These are phyloP conservation scores for Ricordea florida DNA, from an alignment of 92 coral and sea anemone species.

Conservation along the genomic window DNA sequence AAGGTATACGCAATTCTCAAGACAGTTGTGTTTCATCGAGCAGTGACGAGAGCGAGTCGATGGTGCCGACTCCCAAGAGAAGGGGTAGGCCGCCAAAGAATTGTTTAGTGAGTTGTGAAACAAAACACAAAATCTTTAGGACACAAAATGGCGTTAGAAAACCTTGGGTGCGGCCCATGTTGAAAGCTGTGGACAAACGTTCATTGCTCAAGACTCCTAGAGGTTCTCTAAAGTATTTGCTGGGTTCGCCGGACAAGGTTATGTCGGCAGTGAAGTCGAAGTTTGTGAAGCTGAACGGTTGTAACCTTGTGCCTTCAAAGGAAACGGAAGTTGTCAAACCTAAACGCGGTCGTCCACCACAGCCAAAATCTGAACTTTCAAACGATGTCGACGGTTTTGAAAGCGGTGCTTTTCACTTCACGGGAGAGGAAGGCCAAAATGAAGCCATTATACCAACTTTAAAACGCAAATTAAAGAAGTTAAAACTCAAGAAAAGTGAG, in stretches of 20 bases:
- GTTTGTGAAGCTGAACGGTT: slow-evolving; percentile 69
- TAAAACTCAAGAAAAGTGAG: slow-evolving; percentile 44
- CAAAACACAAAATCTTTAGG: slow-evolving; percentile 67
- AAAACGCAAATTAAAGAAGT: slow-evolving; percentile 68
- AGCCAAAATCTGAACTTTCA: slow-evolving; percentile 40
- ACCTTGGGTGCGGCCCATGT: slow-evolving; percentile 96
- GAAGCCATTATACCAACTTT: slow-evolving; percentile 7
- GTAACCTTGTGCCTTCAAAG: slow-evolving; percentile 50
- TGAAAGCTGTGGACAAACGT: slow-evolving; percentile 78
- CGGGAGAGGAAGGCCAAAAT: slow-evolving; percentile 68
- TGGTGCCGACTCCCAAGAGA: slow-evolving; percentile 63
- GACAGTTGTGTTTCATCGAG: slow-evolving; percentile 63
- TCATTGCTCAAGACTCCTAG: slow-evolving; percentile 65
- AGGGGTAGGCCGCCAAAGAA: slow-evolving; percentile 87
- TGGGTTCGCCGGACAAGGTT: slow-evolving; percentile 38
- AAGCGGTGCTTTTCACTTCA: slow-evolving; percentile 69
- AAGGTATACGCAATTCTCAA: slow-evolving; percentile 73
- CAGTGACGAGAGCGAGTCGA: slow-evolving; percentile 75
- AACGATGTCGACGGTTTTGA: slow-evolving; percentile 30
- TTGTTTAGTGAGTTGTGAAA: slow-evolving; percentile 55
- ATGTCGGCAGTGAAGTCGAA: slow-evolving; percentile 65
- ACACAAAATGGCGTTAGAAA: slow-evolving; percentile 90
- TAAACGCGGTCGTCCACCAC: slow-evolving; percentile 80
- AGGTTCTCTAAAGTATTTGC: slow-evolving; percentile 44
- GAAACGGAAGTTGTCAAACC: slow-evolving; percentile 62